Conservation (phyloP, 2,888 invertebrate genomes). For the Acronicta leporina region DNA sequence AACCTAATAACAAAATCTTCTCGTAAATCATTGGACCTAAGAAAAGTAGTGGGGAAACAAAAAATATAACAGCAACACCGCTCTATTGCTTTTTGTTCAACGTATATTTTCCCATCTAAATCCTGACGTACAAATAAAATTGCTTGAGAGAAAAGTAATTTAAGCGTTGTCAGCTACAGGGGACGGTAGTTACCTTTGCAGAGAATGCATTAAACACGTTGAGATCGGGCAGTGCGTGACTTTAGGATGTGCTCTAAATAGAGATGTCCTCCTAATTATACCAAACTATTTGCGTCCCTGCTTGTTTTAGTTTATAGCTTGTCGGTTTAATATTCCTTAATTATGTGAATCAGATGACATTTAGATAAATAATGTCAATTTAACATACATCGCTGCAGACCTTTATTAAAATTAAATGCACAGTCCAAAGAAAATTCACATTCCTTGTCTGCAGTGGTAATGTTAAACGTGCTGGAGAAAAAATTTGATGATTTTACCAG, state of each 20-base stretch:
- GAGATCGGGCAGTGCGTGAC: slow-evolving; percentile 55
- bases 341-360: too few species aligned
- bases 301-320: too few species aligned
- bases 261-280: slow-evolving; percentile 21
- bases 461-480: too few species aligned
- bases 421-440: too few species aligned
- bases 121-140: slow-evolving; percentile 57
- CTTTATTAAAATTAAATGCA: too few species aligned
- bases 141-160: slow-evolving; percentile 64
- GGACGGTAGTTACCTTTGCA: slow-evolving; percentile 59
- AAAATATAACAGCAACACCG: slow-evolving; percentile 43
- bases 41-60: slow-evolving; percentile 45
- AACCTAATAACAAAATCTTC: slow-evolving; percentile 51
- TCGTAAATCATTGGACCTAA: slow-evolving; percentile 55
- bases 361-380: too few species aligned
- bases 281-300: too few species aligned
- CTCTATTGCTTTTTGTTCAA: slow-evolving; percentile 56
- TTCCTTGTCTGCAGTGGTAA: too few species aligned
- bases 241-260: slow-evolving; percentile 36
- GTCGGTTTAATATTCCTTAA: too few species aligned
- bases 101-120: slow-evolving; percentile 56
- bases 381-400: too few species aligned
- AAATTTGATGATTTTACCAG: too few species aligned
- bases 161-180: slow-evolving; percentile 63
- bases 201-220: slow-evolving; percentile 67